phyloP scores from a whole-genome alignment of 2,113 vertebrate genomes.

The Planiliza haematocheilus region DNA sequence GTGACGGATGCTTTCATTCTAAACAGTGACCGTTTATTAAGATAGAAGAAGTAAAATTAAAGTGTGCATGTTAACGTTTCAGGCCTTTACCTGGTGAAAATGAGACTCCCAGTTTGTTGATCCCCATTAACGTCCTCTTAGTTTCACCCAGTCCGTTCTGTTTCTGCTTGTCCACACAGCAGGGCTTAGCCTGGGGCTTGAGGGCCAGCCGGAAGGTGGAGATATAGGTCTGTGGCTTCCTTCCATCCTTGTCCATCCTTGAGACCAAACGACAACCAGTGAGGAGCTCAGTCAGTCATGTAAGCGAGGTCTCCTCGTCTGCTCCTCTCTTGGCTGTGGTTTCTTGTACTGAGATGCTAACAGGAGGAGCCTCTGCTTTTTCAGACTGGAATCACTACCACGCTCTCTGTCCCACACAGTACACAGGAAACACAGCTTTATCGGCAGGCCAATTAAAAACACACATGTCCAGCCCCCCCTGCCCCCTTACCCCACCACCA shows the following conservation, averaged over 20 bases:
- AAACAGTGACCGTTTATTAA: not conserved
- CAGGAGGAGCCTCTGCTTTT: constrained; percentile 59
- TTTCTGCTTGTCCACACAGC: constrained; percentile 4
- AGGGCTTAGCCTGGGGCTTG: constrained; percentile 43
- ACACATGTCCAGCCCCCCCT: constrained; percentile 37
- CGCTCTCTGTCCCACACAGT: constrained; percentile 28
- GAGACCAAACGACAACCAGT: constrained; percentile 3
- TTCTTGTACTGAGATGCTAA: constrained; percentile 13
- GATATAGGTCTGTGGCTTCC: constrained; percentile 72
- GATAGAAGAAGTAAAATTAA: not conserved
- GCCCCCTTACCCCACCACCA: not conserved
- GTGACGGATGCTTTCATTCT: not conserved
- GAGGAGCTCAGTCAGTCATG: constrained; percentile 26
- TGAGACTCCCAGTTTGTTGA: constrained; percentile 28
- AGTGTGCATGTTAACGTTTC: not conserved
- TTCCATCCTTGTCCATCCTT: constrained; percentile 71
- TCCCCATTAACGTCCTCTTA: constrained; percentile 1
- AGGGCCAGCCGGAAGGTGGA: constrained; percentile 76
- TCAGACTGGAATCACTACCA: constrained; percentile 43
- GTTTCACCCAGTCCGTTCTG: constrained; percentile 49
- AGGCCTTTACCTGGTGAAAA: constrained; percentile 65
- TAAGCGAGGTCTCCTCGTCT: constrained; percentile 3
- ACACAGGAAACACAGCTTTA: constrained; percentile 55
- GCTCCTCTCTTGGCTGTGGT: constrained; percentile 2
- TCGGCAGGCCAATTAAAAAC: constrained; percentile 52